Base-by-base conservation (phyloP, 2,888 invertebrate species). In the Argyresthia albistria region DNA sequence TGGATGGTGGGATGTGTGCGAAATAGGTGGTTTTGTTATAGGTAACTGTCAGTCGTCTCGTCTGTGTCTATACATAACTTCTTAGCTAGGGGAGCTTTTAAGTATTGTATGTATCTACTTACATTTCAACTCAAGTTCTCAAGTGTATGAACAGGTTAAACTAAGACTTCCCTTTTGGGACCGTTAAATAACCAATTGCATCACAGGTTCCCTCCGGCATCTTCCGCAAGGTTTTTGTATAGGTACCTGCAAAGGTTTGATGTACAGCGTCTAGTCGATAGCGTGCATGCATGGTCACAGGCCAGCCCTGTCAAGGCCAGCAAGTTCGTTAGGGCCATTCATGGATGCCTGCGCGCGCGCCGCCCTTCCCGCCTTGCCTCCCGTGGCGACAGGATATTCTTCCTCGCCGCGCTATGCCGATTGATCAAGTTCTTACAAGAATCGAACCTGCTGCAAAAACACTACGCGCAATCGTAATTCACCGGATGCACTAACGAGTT, bases 401-500 rank as follows among this genome's bases (percentile, higher is more conserved):
- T 76, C 71, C 70, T 70, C 73, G 66, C 74, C 67, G 76, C 73
- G 78, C 77, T 76, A 72, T 77, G 75, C 66, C 76, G 73, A 78
- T 78, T 76, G 77, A 80, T 83, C 72, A 67, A 73, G 76, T 73
- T 70, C 73, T 73, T 79, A 78, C 80, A 74, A 66, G 59, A 70
- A 73, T 76, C 70, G 66, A 67, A 68, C 65, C 62, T 56, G 55
- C 57, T 66, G 75, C 70, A 81, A 83, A 82, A 83, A 81, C 67
- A 61, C 69, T 68, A 66, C 64, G 70, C 67, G 71, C 79, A 76
- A 76, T 80, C 74, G 81, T 79, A 83, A 78, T 80, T 78, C 79
- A 75, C 81, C 84, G 86, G 84, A 87, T 82, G 84, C 80, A 73
- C 84, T 86, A 86, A 86, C 81, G 86, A 87, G 81, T 82, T 73